phyloP scores from a whole-genome alignment of 2,797 vertebrate genomes.

The Antennarius maculatus region DNA sequence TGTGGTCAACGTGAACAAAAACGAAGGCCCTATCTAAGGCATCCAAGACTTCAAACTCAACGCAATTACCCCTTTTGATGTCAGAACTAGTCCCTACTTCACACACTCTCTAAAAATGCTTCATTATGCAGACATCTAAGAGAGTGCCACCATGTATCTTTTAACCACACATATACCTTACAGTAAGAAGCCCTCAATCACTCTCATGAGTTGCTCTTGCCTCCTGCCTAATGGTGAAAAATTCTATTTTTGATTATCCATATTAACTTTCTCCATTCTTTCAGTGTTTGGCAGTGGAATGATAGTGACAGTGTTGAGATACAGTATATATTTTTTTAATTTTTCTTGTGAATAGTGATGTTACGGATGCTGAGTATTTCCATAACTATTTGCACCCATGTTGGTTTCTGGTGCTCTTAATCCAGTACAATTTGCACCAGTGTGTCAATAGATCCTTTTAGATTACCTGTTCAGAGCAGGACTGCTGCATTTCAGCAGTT shows the following conservation, averaged over 20 bases:
- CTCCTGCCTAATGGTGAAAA: neutral
- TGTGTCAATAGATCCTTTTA: neutral
- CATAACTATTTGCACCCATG: neutral
- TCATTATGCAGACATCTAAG: slow-evolving; percentile 37
- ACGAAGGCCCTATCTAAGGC: slow-evolving; percentile 20
- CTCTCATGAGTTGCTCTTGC: no score
- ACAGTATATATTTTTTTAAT: neutral
- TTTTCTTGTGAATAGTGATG: neutral
- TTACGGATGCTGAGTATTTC: neutral
- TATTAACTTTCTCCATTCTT: neutral
- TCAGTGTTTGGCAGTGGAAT: neutral
- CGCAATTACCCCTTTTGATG: slow-evolving; percentile 44
- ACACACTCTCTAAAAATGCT: slow-evolving; percentile 29
- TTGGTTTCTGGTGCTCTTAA: neutral
- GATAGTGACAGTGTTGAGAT: neutral
- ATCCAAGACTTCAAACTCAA: slow-evolving; percentile 39
- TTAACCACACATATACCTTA: slow-evolving; percentile 5
- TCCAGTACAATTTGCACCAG: neutral
- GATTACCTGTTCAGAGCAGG: no score
- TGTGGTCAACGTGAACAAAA: slow-evolving; percentile 13
- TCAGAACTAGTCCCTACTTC: slow-evolving; percentile 37
- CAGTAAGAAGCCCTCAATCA: no score
- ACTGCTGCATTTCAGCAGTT: no score
- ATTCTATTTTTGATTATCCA: slow-evolving; percentile 1
- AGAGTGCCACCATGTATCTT: slow-evolving; percentile 30